These are phyloP conservation scores for Anticlea derivata DNA, from an alignment of 2,888 invertebrate species.

Conservation along the genomic window DNA sequence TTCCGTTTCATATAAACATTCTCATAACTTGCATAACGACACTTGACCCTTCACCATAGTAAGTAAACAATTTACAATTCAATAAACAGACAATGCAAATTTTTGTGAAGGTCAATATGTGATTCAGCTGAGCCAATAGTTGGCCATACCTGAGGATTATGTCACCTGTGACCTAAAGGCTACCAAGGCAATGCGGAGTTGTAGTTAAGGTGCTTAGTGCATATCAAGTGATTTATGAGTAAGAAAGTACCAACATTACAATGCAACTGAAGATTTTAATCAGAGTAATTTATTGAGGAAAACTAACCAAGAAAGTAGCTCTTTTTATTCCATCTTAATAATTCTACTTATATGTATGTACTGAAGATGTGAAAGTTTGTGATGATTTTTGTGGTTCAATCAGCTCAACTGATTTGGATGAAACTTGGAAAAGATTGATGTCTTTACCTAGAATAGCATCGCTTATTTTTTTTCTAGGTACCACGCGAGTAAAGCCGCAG, in stretches of 20 bases:
- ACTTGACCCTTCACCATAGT: constrained; percentile 44
- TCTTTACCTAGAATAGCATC: too few species aligned
- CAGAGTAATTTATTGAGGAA: too few species aligned
- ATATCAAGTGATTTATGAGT: constrained; percentile 11
- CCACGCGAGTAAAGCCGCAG: too few species aligned
- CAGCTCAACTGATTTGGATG: too few species aligned
- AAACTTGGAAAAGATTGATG: too few species aligned
- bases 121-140: constrained; percentile 36
- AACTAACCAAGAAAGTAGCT: too few species aligned
- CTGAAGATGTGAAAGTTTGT: too few species aligned
- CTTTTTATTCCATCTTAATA: too few species aligned
- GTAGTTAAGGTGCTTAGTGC: background rate
- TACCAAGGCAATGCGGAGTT: constrained; percentile 13
- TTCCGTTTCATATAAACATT: background rate
- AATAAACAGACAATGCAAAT: constrained; percentile 38
- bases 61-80: constrained; percentile 40
- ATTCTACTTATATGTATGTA: too few species aligned
- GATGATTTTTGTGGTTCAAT: too few species aligned
- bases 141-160: constrained; percentile 37
- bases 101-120: constrained; percentile 41
- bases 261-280: too few species aligned
- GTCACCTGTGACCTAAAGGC: constrained; percentile 33
- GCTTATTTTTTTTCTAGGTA: too few species aligned
- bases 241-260: background rate
- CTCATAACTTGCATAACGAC: constrained; percentile 26